Conservation (phyloP, 2,888 invertebrate species). For the Barypeithes pellucidus region DNA sequence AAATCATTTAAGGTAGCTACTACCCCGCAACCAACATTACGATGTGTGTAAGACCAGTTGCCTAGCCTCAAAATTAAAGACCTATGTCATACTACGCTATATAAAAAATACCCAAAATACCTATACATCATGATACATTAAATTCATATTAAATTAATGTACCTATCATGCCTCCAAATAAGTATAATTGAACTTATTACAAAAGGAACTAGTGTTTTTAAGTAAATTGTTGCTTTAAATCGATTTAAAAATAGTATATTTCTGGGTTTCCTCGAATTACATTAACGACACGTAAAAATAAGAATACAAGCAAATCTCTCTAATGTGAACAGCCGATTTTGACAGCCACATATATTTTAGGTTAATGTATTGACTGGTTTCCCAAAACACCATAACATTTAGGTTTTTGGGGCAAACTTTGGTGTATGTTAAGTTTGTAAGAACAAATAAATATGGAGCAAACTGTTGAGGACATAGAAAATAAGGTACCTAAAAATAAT, state of each 20-base stretch:
- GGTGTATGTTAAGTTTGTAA: slow-evolving; percentile 15
- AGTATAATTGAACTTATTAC: too few relatives aligned
- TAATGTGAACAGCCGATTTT: slow-evolving; percentile 9
- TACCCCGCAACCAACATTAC: slow-evolving; percentile 2
- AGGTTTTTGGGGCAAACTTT: slow-evolving; percentile 21
- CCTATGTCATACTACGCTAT: not conserved
- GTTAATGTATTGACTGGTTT: slow-evolving; percentile 19
- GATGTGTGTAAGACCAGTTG: not conserved
- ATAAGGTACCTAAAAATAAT: slow-evolving; percentile 63
- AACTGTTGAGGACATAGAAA: slow-evolving; percentile 67
- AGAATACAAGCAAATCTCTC: not conserved
- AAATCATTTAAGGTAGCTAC: not conserved
- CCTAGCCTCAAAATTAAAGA: not conserved
- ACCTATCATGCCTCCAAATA: too few relatives aligned
- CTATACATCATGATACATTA: too few relatives aligned
- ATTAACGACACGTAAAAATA: not conserved
- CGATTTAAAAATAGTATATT: too few relatives aligned
- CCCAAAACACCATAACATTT: slow-evolving; percentile 17
- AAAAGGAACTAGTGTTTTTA: too few relatives aligned
- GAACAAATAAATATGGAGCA: slow-evolving; percentile 62
- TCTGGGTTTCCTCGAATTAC: too few relatives aligned
- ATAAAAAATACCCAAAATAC: too few relatives aligned
- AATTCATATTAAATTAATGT: too few relatives aligned
- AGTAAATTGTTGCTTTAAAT: too few relatives aligned
- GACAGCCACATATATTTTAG: slow-evolving; percentile 11